Evolutionary conservation across 2,797 vertebrate species (phyloP), one percentile per base, ranked within the genome.

Genomic region (Anguilla pacifica): DNA sequence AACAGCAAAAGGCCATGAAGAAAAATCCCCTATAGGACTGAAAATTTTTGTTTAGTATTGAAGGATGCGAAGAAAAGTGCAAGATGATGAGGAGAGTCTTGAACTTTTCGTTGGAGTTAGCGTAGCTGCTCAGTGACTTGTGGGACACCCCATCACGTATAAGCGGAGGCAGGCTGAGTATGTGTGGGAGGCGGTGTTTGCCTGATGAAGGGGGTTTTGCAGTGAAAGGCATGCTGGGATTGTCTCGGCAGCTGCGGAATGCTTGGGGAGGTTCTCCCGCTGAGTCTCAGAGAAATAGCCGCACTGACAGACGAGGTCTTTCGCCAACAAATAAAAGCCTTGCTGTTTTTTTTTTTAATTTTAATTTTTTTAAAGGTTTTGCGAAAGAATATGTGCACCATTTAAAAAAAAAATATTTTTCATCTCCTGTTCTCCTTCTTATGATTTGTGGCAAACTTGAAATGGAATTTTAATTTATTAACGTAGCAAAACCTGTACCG

Each of bases 221-320:
- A 94, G 94, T 94, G 94, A 95, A 79, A 94, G 92, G 92, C 94
- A 95, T 94, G 93, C 92, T 96, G 94, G 96, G 96, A 94, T 96
- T 96, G 96, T 96, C 95, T 95, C 92, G 92, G 95, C 89, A 91
- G 92, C 94, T 93, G 89, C 96, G 96, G 96, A 97, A 97, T 96
- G 96, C 93, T 95, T 91, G 93, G 95, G 94, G 96, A 96, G 96
- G 95, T 94, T 94, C 93, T 87, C 55, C 88, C 93, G 93, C 94
- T 93, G 93, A 95, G 94, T 95, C 94, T 94, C 94, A 91, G 96
- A 95, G 95, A 96, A 96, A 96, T 95, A 94, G 92, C 95, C 96
- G 89, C 90, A 82, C 90, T 92, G 93, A 90, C 91, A 93, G 93
- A 93, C 96, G 95, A 95, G 92, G 91, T 92, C 93, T 93, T 94